Evolutionary conservation across 2,113 vertebrate genomes (phyloP).

Genomic region (Perca flavescens): DNA sequence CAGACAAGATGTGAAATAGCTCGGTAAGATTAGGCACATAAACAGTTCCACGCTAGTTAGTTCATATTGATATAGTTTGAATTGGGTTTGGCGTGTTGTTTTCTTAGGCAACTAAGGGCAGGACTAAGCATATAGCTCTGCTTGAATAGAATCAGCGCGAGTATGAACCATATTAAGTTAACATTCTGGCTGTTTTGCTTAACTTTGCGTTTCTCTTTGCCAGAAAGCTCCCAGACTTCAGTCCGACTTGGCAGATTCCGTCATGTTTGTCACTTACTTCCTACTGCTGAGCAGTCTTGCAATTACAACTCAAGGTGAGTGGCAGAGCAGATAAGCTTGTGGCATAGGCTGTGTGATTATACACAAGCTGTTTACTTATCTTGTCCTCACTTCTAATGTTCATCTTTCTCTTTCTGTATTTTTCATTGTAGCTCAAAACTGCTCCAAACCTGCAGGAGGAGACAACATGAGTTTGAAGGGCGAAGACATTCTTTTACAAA

Average conservation of each 20-base stretch:
- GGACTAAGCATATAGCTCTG: background rate
- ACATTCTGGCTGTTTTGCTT: background rate
- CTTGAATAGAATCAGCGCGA: background rate
- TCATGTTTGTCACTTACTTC: conserved; percentile 26
- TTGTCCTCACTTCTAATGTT: background rate
- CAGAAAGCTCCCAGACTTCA: conserved; percentile 3
- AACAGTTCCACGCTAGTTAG: background rate
- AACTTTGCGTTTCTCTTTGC: background rate
- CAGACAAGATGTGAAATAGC: fast-evolving
- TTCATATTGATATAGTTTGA: background rate
- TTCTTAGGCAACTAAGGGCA: background rate
- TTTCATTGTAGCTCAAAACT: conserved; percentile 37
- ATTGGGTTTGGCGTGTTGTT: background rate
- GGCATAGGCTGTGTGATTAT: background rate
- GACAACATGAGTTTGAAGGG: conserved; percentile 23
- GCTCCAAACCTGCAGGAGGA: background rate
- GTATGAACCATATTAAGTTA: fast-evolving
- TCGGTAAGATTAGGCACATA: fast-evolving
- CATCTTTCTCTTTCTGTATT: background rate
- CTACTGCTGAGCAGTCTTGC: conserved; percentile 28
- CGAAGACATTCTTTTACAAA: fast-evolving
- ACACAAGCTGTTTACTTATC: background rate
- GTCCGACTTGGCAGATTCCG: background rate
- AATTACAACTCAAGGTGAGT: conserved; percentile 51
- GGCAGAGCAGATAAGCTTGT: background rate